A percentile compares a stretch with the other conserved stretches of the same genome.
Conservation (phyloP, 1,140 invertebrate genomes). For the Archivesica marissinica region DNA sequence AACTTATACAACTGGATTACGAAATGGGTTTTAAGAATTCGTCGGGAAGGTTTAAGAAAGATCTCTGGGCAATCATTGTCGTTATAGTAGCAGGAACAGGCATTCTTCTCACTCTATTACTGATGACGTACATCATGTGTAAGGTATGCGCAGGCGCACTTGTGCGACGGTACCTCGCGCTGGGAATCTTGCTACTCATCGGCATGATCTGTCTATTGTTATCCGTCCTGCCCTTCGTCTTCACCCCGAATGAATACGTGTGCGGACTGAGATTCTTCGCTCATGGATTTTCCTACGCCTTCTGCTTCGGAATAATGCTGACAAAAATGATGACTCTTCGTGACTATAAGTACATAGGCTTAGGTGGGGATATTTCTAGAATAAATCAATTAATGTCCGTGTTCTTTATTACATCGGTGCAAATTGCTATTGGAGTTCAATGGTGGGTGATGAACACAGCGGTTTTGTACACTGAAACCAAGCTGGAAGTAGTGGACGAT, state of each 20-base stretch:
- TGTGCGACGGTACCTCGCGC: conserved; percentile 85
- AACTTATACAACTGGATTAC: neutral
- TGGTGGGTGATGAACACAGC: conserved; percentile 70
- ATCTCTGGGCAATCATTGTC: conserved; percentile 73
- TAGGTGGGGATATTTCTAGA: conserved; percentile 87
- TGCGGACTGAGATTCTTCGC: conserved; percentile 86
- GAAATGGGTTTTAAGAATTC: conserved; percentile 56
- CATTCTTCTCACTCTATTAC: conserved; percentile 82
- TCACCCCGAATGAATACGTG: conserved; percentile 81
- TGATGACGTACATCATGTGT: conserved; percentile 85
- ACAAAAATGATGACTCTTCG: conserved; percentile 86
- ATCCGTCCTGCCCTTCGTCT: conserved; percentile 86
- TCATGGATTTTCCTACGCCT: conserved; percentile 85
- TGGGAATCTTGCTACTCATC: conserved; percentile 85
- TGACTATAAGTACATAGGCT: conserved; percentile 86
- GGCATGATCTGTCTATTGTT: conserved; percentile 84
- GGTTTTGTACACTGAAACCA: conserved; percentile 31
- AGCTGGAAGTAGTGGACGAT: neutral
- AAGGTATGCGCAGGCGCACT: conserved; percentile 85
- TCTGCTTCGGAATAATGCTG: conserved; percentile 86
- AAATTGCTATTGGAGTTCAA: conserved; percentile 74
- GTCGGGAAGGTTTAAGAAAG: conserved; percentile 68
- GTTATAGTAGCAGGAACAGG: conserved; percentile 71
- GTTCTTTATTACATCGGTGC: conserved; percentile 86
- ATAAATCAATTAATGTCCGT: conserved; percentile 85